Evolutionary conservation across 1,140 invertebrate genomes (phyloP).

Genomic region (Formica exsecta): DNA sequence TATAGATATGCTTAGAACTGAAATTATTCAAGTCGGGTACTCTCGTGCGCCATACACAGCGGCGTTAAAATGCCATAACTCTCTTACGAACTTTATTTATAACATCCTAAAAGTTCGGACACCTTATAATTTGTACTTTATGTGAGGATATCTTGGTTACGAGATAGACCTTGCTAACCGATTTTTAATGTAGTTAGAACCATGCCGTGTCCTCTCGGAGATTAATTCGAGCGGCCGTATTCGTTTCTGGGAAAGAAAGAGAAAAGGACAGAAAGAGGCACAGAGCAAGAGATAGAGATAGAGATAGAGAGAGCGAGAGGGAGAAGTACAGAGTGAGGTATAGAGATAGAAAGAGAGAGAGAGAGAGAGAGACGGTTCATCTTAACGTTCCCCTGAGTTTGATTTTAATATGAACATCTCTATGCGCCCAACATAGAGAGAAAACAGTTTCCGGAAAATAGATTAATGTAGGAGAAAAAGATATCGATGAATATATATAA

Average conservation of each 20-base stretch:
- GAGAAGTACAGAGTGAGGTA: too few relatives aligned
- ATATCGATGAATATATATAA: slow-evolving; percentile 72
- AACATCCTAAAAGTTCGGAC: slow-evolving; percentile 67
- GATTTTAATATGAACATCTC: slow-evolving; percentile 71
- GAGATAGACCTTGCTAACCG: slow-evolving; percentile 40
- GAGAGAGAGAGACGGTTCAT: slow-evolving; percentile 70
- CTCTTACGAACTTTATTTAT: slow-evolving; percentile 55
- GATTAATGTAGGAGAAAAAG: slow-evolving; percentile 63
- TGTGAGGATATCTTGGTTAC: slow-evolving; percentile 68
- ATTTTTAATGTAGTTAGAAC: slow-evolving; percentile 38
- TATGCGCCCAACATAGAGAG: slow-evolving; percentile 47
- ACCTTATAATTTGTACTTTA: slow-evolving; percentile 74
- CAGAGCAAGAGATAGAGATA: background rate
- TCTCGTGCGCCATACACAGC: slow-evolving; percentile 29
- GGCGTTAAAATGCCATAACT: slow-evolving; percentile 50
- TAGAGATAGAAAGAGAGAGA: slow-evolving; percentile 56
- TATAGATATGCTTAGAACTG: slow-evolving; percentile 40
- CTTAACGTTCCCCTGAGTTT: slow-evolving; percentile 76
- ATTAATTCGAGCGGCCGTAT: slow-evolving; percentile 54
- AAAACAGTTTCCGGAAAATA: slow-evolving; percentile 65
- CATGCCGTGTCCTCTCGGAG: slow-evolving; percentile 39
- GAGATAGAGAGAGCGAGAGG: background rate
- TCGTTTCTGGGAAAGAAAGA: slow-evolving; percentile 38
- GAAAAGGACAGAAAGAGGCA: background rate
- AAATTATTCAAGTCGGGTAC: slow-evolving; percentile 44